Evolutionary conservation across 2,113 vertebrate species (phyloP).

Genomic region (Sphaerodactylus townsendi): DNA sequence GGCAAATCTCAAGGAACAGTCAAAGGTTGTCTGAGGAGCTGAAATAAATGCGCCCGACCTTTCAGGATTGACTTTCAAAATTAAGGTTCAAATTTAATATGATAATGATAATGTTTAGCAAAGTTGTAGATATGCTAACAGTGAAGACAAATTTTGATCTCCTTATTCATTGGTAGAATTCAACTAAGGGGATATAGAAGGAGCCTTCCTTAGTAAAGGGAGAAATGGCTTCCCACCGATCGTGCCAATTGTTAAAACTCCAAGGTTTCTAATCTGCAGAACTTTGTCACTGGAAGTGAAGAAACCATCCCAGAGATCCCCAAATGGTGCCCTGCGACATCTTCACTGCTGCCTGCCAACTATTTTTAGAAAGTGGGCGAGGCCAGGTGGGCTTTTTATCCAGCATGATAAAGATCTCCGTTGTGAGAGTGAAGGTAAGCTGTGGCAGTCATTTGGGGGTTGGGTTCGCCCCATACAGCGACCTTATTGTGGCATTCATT

Average conservation of each 20-base stretch:
- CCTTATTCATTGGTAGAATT: neutral
- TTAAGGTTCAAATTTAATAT: conserved; percentile 10
- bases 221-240: neutral
- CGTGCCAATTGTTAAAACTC: neutral
- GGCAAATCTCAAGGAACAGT: neutral
- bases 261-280: neutral
- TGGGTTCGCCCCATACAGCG: too few species aligned
- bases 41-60: conserved; percentile 12
- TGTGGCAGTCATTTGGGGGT: too few species aligned
- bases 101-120: neutral
- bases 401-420: too few species aligned
- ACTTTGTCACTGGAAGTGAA: neutral
- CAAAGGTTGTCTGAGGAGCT: conserved; percentile 11
- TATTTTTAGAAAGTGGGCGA: too few species aligned
- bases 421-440: too few species aligned
- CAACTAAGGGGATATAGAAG: neutral
- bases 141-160: neutral
- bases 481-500: too few species aligned
- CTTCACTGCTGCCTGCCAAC: too few species aligned
- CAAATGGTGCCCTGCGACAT: too few species aligned
- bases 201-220: neutral
- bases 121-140: neutral
- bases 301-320: neutral
- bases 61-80: conserved; percentile 29
- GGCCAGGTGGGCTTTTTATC: too few species aligned